Base-by-base conservation (phyloP, 1,140 invertebrate genomes). In the Plodia interpunctella region DNA sequence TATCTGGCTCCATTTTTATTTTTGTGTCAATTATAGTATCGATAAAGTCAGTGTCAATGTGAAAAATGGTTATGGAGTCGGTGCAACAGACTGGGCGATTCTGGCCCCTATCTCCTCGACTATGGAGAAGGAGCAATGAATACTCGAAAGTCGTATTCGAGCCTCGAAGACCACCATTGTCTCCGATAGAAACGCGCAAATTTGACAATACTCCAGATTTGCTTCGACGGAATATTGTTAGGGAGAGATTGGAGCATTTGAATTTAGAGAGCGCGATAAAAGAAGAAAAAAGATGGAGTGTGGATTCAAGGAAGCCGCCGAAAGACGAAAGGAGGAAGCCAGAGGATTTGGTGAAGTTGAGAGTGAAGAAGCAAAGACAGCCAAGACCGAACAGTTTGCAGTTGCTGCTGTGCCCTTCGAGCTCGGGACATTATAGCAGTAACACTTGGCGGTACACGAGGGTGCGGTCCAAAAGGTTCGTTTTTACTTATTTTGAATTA, bases 131-230 rank as follows among this genome's bases (percentile, higher is more conserved):
- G 15, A 88, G 87, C 64, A 85, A 78, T 59, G 87, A 89, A 21
- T 89, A 85, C 49, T 84, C 86, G 11, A 89, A 89, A 60, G 78
- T 89, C 9, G 83, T 87, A 9, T 89, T 87, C 71, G 86, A 87
- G 52, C 83, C 84, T n/a, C 64, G 86, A 70, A 78, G 80, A 74
- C 83, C 83, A 9, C 78, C 82, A 5, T 59, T 61, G 6, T 83
- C 77, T 52, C 83, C 83, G 19, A 70, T 85, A 57, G 79, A 84
- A 61, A 75, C 78, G 28, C 68, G 68, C 18, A 68, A 72, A 58
- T 76, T 76, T 56, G 77, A 87, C 56, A 69, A 72, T 17, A 85
- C 83, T 9, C 86, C 86, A 9, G 87, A 89, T 59, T 68, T 89
- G 60, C 59, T 89, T 3, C 62, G 82, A 53, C 80, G 77, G 54